A percentile compares a stretch with the other conserved stretches of the same genome.
These are phyloP conservation scores for Anhinga rufa DNA, from an alignment of 2,113 vertebrate genomes.

Conservation along the genomic window DNA sequence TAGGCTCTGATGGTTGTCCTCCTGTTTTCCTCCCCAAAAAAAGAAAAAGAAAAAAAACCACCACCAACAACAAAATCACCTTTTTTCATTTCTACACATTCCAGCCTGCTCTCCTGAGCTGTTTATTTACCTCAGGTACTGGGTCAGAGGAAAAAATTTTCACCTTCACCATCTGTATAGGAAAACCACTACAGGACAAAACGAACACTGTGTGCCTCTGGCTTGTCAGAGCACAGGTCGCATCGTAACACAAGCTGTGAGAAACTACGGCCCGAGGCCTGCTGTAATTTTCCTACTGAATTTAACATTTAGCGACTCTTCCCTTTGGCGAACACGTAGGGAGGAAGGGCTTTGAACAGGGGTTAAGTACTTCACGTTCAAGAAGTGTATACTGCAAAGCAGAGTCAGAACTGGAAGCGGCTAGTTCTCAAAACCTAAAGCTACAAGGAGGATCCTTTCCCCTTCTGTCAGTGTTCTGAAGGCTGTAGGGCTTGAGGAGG, in stretches of 20 bases:
- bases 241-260: background rate
- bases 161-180: background rate
- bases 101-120: background rate
- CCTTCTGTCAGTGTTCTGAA: background rate
- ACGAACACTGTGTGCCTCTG: background rate
- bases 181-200: constrained; percentile 59
- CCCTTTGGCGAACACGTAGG: background rate
- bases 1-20: background rate
- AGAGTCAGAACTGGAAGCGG: background rate
- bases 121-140: background rate
- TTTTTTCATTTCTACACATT: background rate
- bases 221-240: background rate
- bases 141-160: constrained; percentile 22
- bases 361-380: background rate
- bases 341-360: background rate
- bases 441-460: background rate
- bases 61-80: no score
- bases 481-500: background rate
- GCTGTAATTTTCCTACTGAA: background rate
- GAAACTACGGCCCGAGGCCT: background rate
- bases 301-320: background rate
- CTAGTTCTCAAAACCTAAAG: background rate
- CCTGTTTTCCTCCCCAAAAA: background rate
- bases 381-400: background rate
- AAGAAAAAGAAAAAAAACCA: background rate